Base-by-base conservation (phyloP, 2,797 vertebrate species). In the Lycodopsis pacificus region DNA sequence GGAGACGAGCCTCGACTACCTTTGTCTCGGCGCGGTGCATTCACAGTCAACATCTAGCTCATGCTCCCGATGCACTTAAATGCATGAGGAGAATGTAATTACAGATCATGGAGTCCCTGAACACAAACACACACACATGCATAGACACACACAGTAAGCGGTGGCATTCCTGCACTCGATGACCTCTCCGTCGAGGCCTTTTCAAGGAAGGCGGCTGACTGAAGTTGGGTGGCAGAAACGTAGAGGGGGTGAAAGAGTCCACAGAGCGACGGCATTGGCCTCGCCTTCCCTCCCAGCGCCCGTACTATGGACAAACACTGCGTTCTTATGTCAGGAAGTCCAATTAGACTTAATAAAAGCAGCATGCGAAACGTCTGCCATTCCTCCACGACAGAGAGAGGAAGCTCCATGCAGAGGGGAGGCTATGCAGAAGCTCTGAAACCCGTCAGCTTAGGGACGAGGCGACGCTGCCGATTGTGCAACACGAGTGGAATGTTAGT, bases 41-140 rank as follows among this genome's bases (percentile, higher is more conserved):
- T 76, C 75, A 82, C 77, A 79, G 82, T 78, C 79, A 77, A 68
- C 78, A 67, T 89, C 59, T 82, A 36, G 48, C 62, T 78, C 61
- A 63, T 82, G 79, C 77, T 79, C 53, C 67, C 75, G 69, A 30
- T 67, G 79, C 82, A 62, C 67, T 11, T 65, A 71, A 79, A 76
- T 76, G 82, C 88, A 90, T 78, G 80, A 88, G 79, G 75, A 89
- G 74, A 91, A 91, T 91, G 84, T 85, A 89, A 89, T 92, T 86
- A 83, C 76, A 86, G 84, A 77, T 65, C 56, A 83, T 57, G 63
- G 65, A 82, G 22, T 53, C 63, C 44, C 12, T 13, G 40, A 68
- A 61, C 68, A 82, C 57, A 71, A 48, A 73, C 34, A 67, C 13
- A 76, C 32, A 80, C 44, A 71, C 42, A 77, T 58, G n/a, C 77